Evolutionary conservation across 2,888 invertebrate species (phyloP).

Genomic region (Ctena decussata): DNA sequence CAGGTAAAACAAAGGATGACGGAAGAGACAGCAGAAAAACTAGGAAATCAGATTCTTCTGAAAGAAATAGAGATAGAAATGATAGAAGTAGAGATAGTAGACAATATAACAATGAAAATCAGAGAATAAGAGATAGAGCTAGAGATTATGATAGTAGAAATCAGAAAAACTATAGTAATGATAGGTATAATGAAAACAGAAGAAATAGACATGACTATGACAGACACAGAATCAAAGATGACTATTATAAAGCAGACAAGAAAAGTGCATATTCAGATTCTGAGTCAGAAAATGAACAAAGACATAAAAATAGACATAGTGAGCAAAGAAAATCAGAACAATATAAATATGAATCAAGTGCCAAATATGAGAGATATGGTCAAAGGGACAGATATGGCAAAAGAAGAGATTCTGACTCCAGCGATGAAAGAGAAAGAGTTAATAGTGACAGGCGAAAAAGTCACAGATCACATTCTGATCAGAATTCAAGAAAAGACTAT

Average conservation of each 20-base stretch:
- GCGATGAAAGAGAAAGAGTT: not conserved
- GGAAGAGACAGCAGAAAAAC: slow-evolving; percentile 6
- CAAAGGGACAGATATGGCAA: not conserved
- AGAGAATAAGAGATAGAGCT: not conserved
- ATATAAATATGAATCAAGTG: slow-evolving; percentile 6
- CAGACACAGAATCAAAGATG: not conserved
- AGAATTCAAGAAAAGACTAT: not conserved
- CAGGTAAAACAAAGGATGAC: slow-evolving; percentile 8
- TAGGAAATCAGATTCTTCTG: not conserved
- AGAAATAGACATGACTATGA: slow-evolving; percentile 7
- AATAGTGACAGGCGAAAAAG: not conserved
- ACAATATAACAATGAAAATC: not conserved
- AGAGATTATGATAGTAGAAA: not conserved
- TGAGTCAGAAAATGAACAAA: not conserved
- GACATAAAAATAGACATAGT: not conserved
- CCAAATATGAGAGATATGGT: not conserved
- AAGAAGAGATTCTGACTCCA: slow-evolving; percentile 22
- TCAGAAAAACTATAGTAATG: not conserved
- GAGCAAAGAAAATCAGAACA: not conserved
- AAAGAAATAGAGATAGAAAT: slow-evolving; percentile 1
- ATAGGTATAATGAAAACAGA: not conserved
- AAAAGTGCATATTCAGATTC: not conserved
- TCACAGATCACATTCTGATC: not conserved
- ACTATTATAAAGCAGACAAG: not conserved
- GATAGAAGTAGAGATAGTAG: not conserved